These are phyloP conservation scores for Agonopterix heracliana DNA, from an alignment of 2,888 invertebrate genomes.

Conservation along the genomic window DNA sequence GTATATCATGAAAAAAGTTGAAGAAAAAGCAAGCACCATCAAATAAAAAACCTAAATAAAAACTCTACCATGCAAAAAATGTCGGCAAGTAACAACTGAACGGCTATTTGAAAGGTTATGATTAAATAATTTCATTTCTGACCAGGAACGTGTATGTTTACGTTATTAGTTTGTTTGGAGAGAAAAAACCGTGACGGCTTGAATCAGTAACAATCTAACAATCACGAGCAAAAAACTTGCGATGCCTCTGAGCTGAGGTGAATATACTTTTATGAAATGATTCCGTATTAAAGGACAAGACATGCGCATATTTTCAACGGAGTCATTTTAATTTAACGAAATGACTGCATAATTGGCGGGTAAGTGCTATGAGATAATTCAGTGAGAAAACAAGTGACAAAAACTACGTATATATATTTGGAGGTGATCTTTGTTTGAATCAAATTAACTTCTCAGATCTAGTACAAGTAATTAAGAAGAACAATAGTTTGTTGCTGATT, in stretches of 20 bases:
- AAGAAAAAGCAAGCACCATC: not conserved
- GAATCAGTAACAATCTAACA: conserved; percentile 29
- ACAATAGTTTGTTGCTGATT: no score
- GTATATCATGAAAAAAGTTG: not conserved
- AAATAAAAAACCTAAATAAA: conserved; percentile 15
- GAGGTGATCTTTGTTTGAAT: no score
- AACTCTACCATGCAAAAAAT: conserved; percentile 47
- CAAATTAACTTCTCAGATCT: no score
- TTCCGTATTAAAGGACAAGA: conserved; percentile 3
- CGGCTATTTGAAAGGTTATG: conserved; percentile 57
- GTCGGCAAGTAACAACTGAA: conserved; percentile 44
- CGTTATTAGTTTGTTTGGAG: conserved; percentile 28
- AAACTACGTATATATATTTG: no score
- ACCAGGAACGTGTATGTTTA: conserved; percentile 47
- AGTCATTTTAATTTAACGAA: no score
- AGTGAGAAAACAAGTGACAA: no score
- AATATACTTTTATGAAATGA: conserved; percentile 2
- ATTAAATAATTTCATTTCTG: conserved; percentile 51
- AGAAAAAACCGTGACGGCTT: conserved; percentile 39
- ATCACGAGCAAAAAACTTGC: conserved; percentile 34
- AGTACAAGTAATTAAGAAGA: no score
- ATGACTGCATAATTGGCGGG: no score
- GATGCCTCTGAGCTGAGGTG: conserved; percentile 12
- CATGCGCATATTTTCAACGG: no score
- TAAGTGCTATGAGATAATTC: no score